Evolutionary conservation across 2,113 vertebrate species (phyloP).

Genomic region (Macquaria australasica): DNA sequence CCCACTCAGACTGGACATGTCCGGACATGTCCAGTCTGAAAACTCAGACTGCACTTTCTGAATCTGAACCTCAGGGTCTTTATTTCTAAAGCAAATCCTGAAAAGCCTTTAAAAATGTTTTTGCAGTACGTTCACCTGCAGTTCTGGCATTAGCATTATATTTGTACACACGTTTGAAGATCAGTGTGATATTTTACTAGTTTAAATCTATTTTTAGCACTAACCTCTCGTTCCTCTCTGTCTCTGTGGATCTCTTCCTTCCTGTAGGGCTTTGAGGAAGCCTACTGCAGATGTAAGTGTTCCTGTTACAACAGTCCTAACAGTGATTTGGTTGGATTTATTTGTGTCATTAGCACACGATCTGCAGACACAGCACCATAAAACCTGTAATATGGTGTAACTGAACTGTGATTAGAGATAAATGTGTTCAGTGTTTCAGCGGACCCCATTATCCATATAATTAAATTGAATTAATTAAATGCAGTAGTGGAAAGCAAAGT

Average conservation of each 20-base stretch:
- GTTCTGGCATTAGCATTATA: neutral
- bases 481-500: too few relatives aligned
- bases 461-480: too few relatives aligned
- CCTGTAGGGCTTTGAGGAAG: neutral
- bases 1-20: neutral
- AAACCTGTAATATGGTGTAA: too few relatives aligned
- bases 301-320: too few relatives aligned
- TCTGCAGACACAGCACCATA: too few relatives aligned
- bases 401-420: too few relatives aligned
- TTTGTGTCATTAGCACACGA: too few relatives aligned
- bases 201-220: neutral
- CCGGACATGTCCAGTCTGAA: neutral
- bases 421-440: too few relatives aligned
- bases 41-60: neutral
- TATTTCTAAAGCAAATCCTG: too few relatives aligned
- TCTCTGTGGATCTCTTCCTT: neutral
- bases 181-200: neutral
- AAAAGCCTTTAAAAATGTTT: too few relatives aligned
- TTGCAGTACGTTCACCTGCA: neutral
- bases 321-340: too few relatives aligned
- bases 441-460: too few relatives aligned
- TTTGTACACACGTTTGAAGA: neutral
- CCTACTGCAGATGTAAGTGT: neutral
- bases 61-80: neutral
- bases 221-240: neutral